Conservation (phyloP, 2,797 vertebrate genomes). For the Iguana delicatissima region DNA sequence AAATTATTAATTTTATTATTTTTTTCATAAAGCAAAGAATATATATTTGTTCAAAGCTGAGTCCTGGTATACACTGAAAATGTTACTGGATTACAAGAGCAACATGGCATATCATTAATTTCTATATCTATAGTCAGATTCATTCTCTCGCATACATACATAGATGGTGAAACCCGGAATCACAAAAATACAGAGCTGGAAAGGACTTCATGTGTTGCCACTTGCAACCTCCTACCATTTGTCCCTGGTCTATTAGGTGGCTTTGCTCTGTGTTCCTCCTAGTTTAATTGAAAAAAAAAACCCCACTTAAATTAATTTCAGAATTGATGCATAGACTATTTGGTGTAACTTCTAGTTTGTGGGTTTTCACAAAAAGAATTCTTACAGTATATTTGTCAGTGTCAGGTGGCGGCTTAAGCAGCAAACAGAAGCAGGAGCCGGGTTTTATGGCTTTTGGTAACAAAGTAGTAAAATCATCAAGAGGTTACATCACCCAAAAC, state of each 20-base stretch:
- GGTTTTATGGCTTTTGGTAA: no score
- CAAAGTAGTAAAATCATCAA: no score
- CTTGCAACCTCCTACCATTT: neutral
- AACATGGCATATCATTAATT: constrained; percentile 49
- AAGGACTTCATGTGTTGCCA: constrained; percentile 9
- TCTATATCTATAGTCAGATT: constrained; percentile 31
- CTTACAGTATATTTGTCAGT: neutral
- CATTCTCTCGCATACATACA: fast-evolving
- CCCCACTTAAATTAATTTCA: neutral
- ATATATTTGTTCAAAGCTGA: constrained; percentile 38
- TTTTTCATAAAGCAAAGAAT: constrained; percentile 46
- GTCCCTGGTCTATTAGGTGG: neutral
- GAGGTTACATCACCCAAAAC: no score
- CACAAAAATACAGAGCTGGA: neutral
- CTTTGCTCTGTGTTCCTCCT: neutral
- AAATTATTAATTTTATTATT: neutral
- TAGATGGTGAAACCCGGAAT: neutral
- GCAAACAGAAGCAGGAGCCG: no score
- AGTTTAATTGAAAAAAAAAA: neutral
- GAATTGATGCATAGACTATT: neutral
- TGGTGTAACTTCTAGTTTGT: neutral
- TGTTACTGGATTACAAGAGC: constrained; percentile 28
- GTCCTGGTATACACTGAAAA: constrained; percentile 1
- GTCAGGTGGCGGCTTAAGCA: no score
- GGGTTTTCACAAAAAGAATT: neutral